A percentile compares a stretch with the other conserved stretches of the same genome.
phyloP scores from a whole-genome alignment of 2,797 vertebrate genomes.

The Coregonus suidteri region DNA sequence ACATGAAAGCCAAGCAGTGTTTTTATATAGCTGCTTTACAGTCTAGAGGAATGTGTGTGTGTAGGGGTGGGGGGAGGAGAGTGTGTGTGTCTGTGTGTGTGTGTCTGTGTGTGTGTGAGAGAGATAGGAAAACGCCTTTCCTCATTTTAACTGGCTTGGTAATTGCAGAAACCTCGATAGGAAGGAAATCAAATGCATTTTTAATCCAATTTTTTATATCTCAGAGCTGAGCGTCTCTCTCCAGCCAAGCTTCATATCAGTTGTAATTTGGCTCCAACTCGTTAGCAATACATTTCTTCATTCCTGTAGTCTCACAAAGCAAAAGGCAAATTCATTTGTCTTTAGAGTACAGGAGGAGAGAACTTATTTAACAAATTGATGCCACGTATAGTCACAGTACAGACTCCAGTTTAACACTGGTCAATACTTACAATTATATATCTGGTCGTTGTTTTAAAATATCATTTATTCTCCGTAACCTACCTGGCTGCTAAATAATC shows the following conservation, averaged over 20 bases:
- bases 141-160: conserved; percentile 29
- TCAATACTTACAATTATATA: neutral
- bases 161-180: conserved; percentile 56
- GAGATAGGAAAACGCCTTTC: conserved; percentile 37
- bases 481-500: neutral
- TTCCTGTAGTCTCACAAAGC: conserved; percentile 47
- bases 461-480: neutral
- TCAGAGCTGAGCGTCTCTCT: conserved; percentile 17
- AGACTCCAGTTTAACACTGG: conserved; percentile 13
- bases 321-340: conserved; percentile 59
- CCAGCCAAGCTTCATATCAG: conserved; percentile 49
- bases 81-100: neutral
- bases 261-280: conserved; percentile 54
- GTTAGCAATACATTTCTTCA: conserved; percentile 48
- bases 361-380: conserved; percentile 37
- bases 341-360: conserved; percentile 41
- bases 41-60: neutral
- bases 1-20: conserved; percentile 55
- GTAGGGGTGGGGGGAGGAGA: neutral
- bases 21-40: conserved; percentile 30
- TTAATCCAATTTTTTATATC: conserved; percentile 55
- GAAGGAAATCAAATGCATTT: conserved; percentile 54
- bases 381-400: conserved; percentile 12
- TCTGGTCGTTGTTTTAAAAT: neutral
- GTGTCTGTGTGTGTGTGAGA: neutral